These are phyloP conservation scores for Bubo bubo DNA, from an alignment of 2,113 vertebrate genomes.

Conservation along the genomic window DNA sequence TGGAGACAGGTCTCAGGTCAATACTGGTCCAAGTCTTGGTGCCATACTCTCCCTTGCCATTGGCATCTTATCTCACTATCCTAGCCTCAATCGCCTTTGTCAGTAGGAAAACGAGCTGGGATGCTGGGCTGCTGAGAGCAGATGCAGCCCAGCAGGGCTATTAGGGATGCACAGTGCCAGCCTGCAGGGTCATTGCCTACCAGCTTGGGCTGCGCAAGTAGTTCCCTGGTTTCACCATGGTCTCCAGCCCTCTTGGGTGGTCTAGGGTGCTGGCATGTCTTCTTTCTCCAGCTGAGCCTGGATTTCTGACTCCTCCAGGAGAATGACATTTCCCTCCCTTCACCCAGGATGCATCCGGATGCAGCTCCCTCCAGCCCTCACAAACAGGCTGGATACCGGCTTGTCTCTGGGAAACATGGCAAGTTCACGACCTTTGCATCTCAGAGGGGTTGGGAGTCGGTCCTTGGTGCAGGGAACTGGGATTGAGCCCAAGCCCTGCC, in stretches of 20 bases:
- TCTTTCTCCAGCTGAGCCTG: background rate
- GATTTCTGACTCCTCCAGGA: background rate
- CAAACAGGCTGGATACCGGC: background rate
- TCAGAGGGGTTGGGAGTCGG: background rate
- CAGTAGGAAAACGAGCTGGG: background rate
- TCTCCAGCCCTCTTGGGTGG: background rate
- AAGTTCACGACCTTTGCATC: background rate
- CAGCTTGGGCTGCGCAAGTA: background rate
- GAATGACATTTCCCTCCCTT: background rate
- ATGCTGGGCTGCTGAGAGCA: background rate
- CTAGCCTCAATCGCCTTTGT: background rate
- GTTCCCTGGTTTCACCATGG: background rate
- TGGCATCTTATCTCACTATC: background rate
- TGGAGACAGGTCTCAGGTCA: background rate
- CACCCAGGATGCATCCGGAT: background rate
- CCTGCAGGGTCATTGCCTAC: background rate
- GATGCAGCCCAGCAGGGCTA: background rate
- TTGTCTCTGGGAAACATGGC: background rate
- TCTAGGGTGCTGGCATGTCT: no score
- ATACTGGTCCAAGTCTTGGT: background rate
- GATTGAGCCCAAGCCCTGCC: background rate
- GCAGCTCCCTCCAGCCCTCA: background rate
- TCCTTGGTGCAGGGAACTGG: background rate
- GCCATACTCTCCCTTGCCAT: no score
- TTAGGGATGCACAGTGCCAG: background rate